These are phyloP conservation scores for Barypeithes pellucidus DNA, from an alignment of 2,888 invertebrate genomes.

Conservation along the genomic window DNA sequence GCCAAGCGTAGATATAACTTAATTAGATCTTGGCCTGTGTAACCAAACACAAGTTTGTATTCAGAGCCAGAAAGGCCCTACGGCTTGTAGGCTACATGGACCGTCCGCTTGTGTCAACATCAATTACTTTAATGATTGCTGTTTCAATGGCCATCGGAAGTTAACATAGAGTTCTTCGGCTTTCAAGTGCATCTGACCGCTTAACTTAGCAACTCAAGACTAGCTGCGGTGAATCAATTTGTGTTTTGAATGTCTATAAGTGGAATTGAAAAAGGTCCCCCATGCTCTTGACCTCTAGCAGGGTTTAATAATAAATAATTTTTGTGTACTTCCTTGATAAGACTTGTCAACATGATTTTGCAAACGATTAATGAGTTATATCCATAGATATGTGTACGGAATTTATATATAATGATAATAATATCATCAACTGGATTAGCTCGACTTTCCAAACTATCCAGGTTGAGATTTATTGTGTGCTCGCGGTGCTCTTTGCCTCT, in stretches of 20 bases:
- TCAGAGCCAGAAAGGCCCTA: slow-evolving; percentile 26
- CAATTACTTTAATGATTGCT: slow-evolving; percentile 53
- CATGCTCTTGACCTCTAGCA: no score
- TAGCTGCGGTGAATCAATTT: slow-evolving; percentile 17
- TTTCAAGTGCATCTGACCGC: slow-evolving; percentile 38
- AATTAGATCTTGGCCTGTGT: slow-evolving; percentile 32
- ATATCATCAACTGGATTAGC: no score
- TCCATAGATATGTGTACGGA: no score
- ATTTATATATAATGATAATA: no score
- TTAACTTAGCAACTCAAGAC: slow-evolving; percentile 31
- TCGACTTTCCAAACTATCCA: no score
- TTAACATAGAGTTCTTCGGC: slow-evolving; percentile 41
- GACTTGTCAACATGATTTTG: no score
- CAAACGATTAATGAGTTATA: no score
- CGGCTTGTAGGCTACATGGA: slow-evolving; percentile 27
- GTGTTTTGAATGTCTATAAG: slow-evolving; percentile 7
- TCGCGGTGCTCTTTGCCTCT: no score
- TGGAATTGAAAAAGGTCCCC: not conserved
- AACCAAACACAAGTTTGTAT: slow-evolving; percentile 38
- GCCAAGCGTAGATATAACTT: slow-evolving; percentile 20
- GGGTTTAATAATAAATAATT: no score
- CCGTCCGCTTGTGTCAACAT: slow-evolving; percentile 50
- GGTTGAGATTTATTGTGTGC: no score
- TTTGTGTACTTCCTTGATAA: no score
- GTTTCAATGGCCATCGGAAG: slow-evolving; percentile 41